These are phyloP conservation scores for Callorhinus ursinus DNA, from an alignment of 2,113 vertebrate genomes.

Conservation along the genomic window DNA sequence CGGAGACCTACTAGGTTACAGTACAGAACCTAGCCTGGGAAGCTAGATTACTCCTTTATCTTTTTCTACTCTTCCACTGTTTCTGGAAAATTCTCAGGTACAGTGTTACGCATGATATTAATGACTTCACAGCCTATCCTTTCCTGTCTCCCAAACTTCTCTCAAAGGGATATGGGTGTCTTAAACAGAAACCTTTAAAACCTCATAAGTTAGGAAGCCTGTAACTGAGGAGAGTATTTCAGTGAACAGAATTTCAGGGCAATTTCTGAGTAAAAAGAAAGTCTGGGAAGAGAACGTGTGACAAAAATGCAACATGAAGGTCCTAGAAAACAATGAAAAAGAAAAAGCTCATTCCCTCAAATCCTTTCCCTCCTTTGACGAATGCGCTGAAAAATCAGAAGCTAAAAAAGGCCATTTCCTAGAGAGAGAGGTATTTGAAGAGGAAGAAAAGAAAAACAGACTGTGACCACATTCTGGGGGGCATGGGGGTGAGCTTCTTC, in stretches of 20 bases:
- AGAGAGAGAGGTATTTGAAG: background rate
- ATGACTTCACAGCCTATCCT: background rate
- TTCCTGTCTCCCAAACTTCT: background rate
- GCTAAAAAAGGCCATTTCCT: background rate
- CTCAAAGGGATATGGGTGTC: background rate
- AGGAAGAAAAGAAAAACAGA: background rate
- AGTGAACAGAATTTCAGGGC: background rate
- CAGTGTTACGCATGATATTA: background rate
- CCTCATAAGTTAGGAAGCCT: background rate
- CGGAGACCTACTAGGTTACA: fast-evolving
- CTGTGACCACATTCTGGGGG: background rate
- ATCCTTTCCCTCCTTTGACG: background rate
- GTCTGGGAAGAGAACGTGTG: background rate
- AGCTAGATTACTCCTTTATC: background rate
- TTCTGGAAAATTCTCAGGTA: background rate
- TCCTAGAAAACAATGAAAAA: conserved; percentile 12
- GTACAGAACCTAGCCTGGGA: too few species aligned
- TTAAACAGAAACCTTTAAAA: background rate
- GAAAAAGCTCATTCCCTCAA: background rate
- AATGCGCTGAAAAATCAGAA: background rate
- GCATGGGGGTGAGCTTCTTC: background rate
- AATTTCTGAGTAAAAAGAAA: background rate
- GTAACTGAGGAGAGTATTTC: background rate
- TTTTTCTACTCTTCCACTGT: too few species aligned
- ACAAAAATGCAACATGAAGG: background rate